phyloP scores from a whole-genome alignment of 2,113 vertebrate genomes.

The Merops nubicus region DNA sequence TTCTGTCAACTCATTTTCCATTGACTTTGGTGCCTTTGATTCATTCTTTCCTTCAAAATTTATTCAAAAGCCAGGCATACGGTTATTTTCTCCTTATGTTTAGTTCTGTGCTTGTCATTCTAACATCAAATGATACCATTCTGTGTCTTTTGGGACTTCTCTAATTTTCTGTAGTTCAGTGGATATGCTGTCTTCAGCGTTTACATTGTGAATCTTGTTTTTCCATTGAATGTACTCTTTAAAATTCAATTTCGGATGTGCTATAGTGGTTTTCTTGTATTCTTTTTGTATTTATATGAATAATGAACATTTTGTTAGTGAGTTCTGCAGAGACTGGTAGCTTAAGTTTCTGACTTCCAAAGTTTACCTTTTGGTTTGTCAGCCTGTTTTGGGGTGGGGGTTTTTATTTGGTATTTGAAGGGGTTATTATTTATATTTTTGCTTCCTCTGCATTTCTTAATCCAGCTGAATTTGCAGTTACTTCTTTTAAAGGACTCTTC shows the following conservation, averaged over 20 bases:
- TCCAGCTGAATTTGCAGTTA: neutral
- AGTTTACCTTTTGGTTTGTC: neutral
- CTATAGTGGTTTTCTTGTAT: neutral
- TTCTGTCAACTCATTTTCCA: neutral
- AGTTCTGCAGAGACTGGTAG: neutral
- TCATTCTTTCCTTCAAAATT: neutral
- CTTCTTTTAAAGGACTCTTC: neutral
- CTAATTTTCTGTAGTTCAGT: neutral
- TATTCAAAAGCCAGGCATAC: neutral
- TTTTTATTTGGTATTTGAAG: neutral
- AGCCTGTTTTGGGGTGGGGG: neutral
- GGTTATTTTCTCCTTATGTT: neutral
- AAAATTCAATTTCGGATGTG: neutral
- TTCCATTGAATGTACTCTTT: neutral
- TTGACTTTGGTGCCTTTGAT: neutral
- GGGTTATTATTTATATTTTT: fast-evolving
- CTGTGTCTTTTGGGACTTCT: neutral
- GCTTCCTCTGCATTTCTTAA: neutral
- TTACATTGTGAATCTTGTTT: neutral
- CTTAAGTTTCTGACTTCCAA: neutral
- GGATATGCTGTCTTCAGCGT: neutral
- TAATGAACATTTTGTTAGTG: neutral
- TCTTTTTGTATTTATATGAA: neutral
- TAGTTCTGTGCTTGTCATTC: neutral
- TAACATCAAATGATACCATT: neutral